Base-by-base conservation (phyloP, 2,888 invertebrate genomes). In the Scaptomyza tumidula region DNA sequence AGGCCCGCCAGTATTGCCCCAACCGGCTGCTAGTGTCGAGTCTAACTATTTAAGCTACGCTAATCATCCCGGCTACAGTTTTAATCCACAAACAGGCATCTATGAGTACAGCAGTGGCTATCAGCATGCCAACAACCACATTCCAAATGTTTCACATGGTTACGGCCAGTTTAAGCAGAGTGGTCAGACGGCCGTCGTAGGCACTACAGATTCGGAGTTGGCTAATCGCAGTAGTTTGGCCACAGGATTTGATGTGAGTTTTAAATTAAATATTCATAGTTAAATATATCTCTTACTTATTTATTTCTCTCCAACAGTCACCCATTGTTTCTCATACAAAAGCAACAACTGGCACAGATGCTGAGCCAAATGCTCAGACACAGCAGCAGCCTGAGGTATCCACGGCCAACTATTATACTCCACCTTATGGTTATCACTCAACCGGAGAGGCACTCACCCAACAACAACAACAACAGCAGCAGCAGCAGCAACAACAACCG, bases 41-140 rank as follows among this genome's bases (percentile, higher is more conserved):
- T 46, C 72, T 33, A 70, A 72, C 5, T 71, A 67, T 37, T 65
- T 56, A 4, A 77, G 80, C 60, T 84, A 84, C 14, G 84, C 88
- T 11, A 89, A 89, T 56, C 95, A 95, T 89, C 94, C 95, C 4
- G 95, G 94, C 45, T 95, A 95, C 78, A 93, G 93, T 7, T 95
- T 90, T 75, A 94, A 95, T 82, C 75, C 93, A 0, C 87, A 92
- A 1, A 93, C 93, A 0, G 95, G 95, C 0, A 90, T 85, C 46
- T 95, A 94, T 74, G 94, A 94, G 11, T 95, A 95, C 78, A 93
- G 91, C 72, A 94, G 95, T 55, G 95, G 94, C 0, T 95, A 94
- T 63, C 94, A 94, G 59, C 83, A 87, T 7, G 78, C 80, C 6
- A 71, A 33, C 49, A 70, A 60, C 16, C 41, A 66, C 35, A 52